phyloP scores from a whole-genome alignment of 2,797 vertebrate genomes.

The Poliocrania exsul region DNA sequence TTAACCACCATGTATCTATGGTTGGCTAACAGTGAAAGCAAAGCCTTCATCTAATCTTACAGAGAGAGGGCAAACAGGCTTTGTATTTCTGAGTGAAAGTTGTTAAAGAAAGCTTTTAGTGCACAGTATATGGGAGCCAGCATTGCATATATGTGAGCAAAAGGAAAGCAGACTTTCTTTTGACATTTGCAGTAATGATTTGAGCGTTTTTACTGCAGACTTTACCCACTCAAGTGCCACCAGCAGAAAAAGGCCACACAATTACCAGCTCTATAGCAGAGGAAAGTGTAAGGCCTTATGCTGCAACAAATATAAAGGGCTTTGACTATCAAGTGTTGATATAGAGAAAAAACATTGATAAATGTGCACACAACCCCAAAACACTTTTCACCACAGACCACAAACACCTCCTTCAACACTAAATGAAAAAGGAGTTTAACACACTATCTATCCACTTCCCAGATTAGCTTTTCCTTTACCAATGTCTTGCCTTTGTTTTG shows the following conservation, averaged over 20 bases:
- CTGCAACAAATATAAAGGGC: not conserved
- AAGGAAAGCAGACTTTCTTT: not conserved
- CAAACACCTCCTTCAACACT: not conserved
- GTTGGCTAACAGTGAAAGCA: not conserved
- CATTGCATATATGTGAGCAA: not conserved
- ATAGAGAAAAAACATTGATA: not conserved
- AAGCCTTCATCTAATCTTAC: not conserved
- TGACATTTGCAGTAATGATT: not conserved
- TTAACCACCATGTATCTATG: not conserved
- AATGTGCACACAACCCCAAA: not conserved
- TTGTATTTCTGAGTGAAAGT: not conserved
- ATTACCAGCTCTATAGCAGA: not conserved
- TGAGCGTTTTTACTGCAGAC: not conserved
- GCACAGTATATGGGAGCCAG: not conserved
- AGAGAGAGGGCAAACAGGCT: not conserved
- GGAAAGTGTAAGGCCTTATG: slow-evolving; percentile 3
- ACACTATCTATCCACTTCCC: not conserved
- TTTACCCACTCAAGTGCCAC: not conserved
- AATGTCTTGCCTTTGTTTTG: not conserved
- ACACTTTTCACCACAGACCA: slow-evolving; percentile 18
- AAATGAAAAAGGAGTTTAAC: not conserved
- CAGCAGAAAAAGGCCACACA: not conserved
- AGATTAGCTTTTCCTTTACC: not conserved
- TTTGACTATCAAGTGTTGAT: not conserved
- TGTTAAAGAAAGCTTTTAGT: not conserved